Conservation (phyloP, 2,888 invertebrate species). For the Drosophila borborema region DNA sequence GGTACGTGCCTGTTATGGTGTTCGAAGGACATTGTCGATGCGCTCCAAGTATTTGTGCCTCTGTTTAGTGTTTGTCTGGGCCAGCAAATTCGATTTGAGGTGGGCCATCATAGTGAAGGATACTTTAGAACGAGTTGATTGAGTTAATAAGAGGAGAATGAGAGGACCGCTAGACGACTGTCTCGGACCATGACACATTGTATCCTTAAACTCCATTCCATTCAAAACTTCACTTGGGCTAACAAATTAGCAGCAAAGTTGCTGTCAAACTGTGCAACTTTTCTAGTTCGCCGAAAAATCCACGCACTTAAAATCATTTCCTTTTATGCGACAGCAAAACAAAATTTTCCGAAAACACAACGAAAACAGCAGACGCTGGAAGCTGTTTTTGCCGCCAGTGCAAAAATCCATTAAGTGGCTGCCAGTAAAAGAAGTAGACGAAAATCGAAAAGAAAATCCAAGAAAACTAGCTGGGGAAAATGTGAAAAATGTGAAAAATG, state of each 20-base stretch:
- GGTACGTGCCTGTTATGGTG: slow-evolving; percentile 57
- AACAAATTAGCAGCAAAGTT: slow-evolving; percentile 56
- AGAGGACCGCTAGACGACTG: neutral
- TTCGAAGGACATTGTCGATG: slow-evolving; percentile 61
- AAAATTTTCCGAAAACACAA: slow-evolving; percentile 26
- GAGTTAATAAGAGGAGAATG: slow-evolving; percentile 36
- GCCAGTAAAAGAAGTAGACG: neutral
- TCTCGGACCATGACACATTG: slow-evolving; percentile 39
- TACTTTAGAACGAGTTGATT: slow-evolving; percentile 38
- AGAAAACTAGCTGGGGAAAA: slow-evolving; percentile 14
- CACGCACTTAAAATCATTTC: slow-evolving; percentile 35
- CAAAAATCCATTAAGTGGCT: slow-evolving; percentile 61
- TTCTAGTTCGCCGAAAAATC: slow-evolving; percentile 7
- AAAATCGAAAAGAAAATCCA: slow-evolving; percentile 6
- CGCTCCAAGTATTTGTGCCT: slow-evolving; percentile 18
- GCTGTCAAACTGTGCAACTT: slow-evolving; percentile 43
- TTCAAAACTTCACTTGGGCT: slow-evolving; percentile 24
- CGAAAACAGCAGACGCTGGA: slow-evolving; percentile 9
- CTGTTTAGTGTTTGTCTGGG: slow-evolving; percentile 26
- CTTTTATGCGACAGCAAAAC: slow-evolving; percentile 32
- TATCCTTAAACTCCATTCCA: slow-evolving; percentile 20
- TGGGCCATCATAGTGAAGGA: slow-evolving; percentile 35
- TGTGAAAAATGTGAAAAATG: slow-evolving; percentile 1
- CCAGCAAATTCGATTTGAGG: slow-evolving; percentile 54
- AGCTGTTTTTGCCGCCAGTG: slow-evolving; percentile 45